A percentile compares a stretch with the other conserved stretches of the same genome.
Conservation (phyloP, 2,797 vertebrate genomes). For the Cryptoblepharus egeriae region DNA sequence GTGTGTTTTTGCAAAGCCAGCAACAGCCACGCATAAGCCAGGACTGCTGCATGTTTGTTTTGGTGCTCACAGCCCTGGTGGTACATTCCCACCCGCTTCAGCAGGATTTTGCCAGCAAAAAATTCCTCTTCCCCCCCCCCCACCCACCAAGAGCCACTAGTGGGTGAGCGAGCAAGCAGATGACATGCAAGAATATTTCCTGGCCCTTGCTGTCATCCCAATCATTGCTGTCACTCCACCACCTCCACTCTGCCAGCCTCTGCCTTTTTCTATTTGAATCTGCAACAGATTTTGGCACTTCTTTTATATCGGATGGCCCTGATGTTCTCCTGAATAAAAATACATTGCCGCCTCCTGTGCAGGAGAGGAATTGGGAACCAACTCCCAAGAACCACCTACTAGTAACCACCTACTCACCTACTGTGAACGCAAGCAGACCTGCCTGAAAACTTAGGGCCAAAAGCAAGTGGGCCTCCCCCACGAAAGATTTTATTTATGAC, state of each 20-base stretch:
- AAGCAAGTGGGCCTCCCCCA: neutral
- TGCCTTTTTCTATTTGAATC: constrained; percentile 64
- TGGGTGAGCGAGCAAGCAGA: constrained; percentile 53
- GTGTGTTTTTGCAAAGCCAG: constrained; percentile 32
- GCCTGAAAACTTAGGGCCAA: neutral
- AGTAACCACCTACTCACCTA: fast-evolving
- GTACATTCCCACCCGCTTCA: neutral
- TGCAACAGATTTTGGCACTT: constrained; percentile 47
- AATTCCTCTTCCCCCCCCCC: neutral
- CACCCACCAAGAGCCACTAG: neutral
- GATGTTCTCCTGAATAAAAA: constrained; percentile 52
- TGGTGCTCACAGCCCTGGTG: neutral
- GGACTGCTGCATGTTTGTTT: neutral
- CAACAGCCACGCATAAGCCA: neutral
- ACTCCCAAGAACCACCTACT: neutral
- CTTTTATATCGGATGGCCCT: constrained; percentile 42
- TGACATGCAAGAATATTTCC: constrained; percentile 67
- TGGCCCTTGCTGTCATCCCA: constrained; percentile 57
- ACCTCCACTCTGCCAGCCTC: constrained; percentile 57
- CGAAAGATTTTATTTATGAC: too few species aligned
- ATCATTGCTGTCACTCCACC: neutral
- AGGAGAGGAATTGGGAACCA: constrained; percentile 13
- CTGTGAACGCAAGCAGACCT: neutral
- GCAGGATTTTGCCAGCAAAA: neutral
- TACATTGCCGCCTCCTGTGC: constrained; percentile 11